Evolutionary conservation across 2,888 invertebrate genomes (phyloP).

Genomic region (Drosophila phalerata): DNA sequence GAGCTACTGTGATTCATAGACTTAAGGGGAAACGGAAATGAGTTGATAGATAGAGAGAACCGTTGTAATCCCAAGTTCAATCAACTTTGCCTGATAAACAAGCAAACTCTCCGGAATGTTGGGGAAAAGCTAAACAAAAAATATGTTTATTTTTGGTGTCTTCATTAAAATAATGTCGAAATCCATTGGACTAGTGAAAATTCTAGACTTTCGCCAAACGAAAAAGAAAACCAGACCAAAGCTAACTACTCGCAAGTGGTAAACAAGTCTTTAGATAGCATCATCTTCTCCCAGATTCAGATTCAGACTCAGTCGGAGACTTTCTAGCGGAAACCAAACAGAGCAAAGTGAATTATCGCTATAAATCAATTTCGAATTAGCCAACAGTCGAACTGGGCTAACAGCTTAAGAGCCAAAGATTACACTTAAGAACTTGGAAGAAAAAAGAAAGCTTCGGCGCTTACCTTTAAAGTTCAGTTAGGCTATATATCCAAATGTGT

Average conservation of each 20-base stretch:
- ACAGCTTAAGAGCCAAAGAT: slow-evolving; percentile 18
- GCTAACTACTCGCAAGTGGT: slow-evolving; percentile 11
- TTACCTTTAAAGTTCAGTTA: slow-evolving; percentile 61
- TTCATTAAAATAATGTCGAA: slow-evolving; percentile 22
- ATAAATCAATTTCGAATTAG: slow-evolving; percentile 54
- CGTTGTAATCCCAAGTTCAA: slow-evolving; percentile 57
- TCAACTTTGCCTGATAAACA: slow-evolving; percentile 46
- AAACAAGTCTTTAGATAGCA: slow-evolving; percentile 36
- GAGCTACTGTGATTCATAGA: slow-evolving; percentile 4
- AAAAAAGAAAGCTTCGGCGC: slow-evolving; percentile 30
- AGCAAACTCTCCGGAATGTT: neutral
- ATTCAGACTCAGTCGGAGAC: slow-evolving; percentile 12
- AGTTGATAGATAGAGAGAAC: slow-evolving; percentile 55
- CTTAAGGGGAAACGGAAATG: slow-evolving; percentile 67
- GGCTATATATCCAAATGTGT: slow-evolving; percentile 58
- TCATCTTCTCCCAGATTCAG: slow-evolving; percentile 5
- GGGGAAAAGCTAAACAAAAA: slow-evolving; percentile 2
- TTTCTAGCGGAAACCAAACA: slow-evolving; percentile 57
- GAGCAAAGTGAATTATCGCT: slow-evolving; percentile 47
- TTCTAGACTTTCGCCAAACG: slow-evolving; percentile 71
- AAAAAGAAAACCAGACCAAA: slow-evolving; percentile 49
- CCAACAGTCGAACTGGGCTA: slow-evolving; percentile 36
- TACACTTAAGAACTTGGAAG: slow-evolving; percentile 23
- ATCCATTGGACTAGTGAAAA: slow-evolving; percentile 58
- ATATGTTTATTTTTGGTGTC: neutral